A percentile compares a stretch with the other conserved stretches of the same genome.
These are phyloP conservation scores for Erynnis tages DNA, from an alignment of 2,888 invertebrate species.

Conservation along the genomic window DNA sequence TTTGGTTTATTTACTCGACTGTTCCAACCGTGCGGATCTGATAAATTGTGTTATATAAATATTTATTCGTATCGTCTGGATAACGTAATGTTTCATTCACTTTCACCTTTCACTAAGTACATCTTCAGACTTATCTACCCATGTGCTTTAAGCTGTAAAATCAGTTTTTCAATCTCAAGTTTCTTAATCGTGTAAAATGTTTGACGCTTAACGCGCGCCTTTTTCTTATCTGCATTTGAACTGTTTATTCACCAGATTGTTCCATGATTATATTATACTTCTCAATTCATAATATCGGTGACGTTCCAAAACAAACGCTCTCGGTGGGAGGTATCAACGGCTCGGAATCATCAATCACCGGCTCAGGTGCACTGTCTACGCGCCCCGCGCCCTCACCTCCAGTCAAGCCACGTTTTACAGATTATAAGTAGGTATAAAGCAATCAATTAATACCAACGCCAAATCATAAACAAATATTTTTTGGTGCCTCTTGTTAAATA, in stretches of 20 bases:
- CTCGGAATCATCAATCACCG: slow-evolving; percentile 75
- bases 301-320: slow-evolving; percentile 6
- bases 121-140: too few relatives aligned
- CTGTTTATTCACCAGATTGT: too few relatives aligned
- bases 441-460: slow-evolving; percentile 12
- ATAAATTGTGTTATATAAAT: slow-evolving; percentile 5
- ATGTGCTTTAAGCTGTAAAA: too few relatives aligned
- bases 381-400: slow-evolving; percentile 25
- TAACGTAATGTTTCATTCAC: too few relatives aligned
- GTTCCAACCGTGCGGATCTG: slow-evolving; percentile 40
- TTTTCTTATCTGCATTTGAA: too few relatives aligned
- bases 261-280: too few relatives aligned
- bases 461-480: background rate
- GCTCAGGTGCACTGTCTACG: slow-evolving; percentile 62
- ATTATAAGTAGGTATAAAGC: slow-evolving; percentile 14
- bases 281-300: too few relatives aligned
- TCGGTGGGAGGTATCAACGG: slow-evolving; percentile 61
- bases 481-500: too few relatives aligned
- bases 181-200: too few relatives aligned
- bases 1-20: slow-evolving; percentile 14
- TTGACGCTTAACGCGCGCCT: too few relatives aligned
- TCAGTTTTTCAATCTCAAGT: too few relatives aligned
- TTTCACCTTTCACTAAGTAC: too few relatives aligned
- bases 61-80: background rate
- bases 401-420: slow-evolving; percentile 4